Evolutionary conservation across 2,797 vertebrate genomes (phyloP).

Genomic region (Dermochelys coriacea): DNA sequence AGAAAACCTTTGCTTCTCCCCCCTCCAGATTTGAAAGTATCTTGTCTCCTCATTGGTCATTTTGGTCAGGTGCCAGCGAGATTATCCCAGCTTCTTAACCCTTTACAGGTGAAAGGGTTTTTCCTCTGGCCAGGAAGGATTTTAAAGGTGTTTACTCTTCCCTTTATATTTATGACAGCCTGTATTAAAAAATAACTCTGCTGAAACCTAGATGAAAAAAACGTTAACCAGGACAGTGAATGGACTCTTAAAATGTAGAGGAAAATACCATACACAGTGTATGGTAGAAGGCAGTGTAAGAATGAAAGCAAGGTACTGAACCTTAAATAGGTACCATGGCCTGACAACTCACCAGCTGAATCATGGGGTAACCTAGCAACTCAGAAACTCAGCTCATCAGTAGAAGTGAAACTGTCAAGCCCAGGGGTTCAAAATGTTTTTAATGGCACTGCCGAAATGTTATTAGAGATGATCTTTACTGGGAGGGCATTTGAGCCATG

Average conservation of each 20-base stretch:
- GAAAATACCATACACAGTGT: background rate
- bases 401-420: background rate
- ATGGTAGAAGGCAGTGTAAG: background rate
- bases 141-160: too few relatives aligned
- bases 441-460: background rate
- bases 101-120: too few relatives aligned
- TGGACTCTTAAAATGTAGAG: background rate
- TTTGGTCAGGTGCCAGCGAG: too few relatives aligned
- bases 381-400: background rate
- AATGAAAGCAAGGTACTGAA: background rate
- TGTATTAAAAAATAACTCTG: slow-evolving; percentile 28
- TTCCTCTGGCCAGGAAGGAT: too few relatives aligned
- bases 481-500: background rate
- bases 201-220: slow-evolving; percentile 7
- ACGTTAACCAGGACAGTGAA: background rate
- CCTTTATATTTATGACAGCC: too few relatives aligned
- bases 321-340: background rate
- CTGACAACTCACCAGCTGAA: background rate
- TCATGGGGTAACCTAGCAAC: background rate
- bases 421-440: background rate
- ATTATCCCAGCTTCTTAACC: too few relatives aligned
- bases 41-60: too few relatives aligned
- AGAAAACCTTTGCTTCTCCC: too few relatives aligned
- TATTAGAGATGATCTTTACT: background rate
- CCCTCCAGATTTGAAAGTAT: too few relatives aligned